Percentiles rank a stretch among this genome's conserved stretches.
Conservation (phyloP, 1,140 invertebrate species). For the Drosophila prosaltans region DNA sequence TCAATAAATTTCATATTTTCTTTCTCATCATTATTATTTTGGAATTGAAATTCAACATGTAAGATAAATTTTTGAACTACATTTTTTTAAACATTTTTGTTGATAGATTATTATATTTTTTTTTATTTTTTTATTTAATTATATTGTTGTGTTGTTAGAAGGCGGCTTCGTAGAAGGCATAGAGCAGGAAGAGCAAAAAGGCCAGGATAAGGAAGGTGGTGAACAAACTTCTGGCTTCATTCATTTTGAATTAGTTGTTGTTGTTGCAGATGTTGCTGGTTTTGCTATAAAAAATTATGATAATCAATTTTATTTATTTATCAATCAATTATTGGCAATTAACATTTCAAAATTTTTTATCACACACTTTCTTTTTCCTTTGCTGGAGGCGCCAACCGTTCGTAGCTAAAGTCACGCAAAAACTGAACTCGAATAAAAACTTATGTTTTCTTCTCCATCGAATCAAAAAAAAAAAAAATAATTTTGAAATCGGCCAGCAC, state of each 20-base stretch:
- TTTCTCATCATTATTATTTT: conserved; percentile 17
- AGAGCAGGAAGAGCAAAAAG: conserved; percentile 74
- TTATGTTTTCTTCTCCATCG: conserved; percentile 71
- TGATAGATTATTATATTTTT: background rate
- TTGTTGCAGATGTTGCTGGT: conserved; percentile 43
- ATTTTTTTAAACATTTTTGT: conserved; percentile 9
- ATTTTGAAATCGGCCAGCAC: conserved; percentile 43
- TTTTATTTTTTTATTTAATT: conserved; percentile 53
- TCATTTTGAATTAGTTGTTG: conserved; percentile 68
- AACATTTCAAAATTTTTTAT: background rate
- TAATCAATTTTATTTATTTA: no score
- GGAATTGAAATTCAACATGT: conserved; percentile 79
- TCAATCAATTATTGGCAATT: background rate
- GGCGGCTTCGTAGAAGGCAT: conserved; percentile 79
- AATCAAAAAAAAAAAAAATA: conserved; percentile 41
- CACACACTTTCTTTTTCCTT: conserved; percentile 37
- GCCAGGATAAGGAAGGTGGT: conserved; percentile 81
- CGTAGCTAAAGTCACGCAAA: conserved; percentile 74
- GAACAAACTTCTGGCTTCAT: conserved; percentile 80
- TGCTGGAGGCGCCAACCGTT: conserved; percentile 57
- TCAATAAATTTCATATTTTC: conserved; percentile 27
- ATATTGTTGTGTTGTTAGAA: conserved; percentile 55
- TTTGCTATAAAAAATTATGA: background rate
- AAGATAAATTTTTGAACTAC: conserved; percentile 45
- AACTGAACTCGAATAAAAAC: conserved; percentile 71